A percentile compares a stretch with the other conserved stretches of the same genome.
Conservation (phyloP, 2,113 vertebrate genomes). For the Cichladusa arquata region DNA sequence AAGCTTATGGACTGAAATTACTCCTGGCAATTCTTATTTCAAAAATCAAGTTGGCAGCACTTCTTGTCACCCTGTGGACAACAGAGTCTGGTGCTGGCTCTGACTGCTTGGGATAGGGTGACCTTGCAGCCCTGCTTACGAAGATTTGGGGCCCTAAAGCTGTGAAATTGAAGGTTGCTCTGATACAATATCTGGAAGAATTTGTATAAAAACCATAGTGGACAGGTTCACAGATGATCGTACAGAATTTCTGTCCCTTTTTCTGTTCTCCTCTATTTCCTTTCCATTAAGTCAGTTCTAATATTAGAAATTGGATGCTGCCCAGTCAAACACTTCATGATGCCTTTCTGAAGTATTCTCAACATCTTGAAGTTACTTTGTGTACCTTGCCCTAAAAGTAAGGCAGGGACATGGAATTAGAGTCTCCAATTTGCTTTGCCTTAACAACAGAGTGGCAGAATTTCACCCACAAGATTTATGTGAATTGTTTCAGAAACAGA, state of each 20-base stretch:
- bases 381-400: neutral
- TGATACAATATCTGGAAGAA: neutral
- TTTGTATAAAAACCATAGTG: neutral
- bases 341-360: neutral
- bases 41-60: neutral
- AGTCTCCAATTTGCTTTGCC: neutral
- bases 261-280: neutral
- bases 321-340: neutral
- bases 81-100: neutral
- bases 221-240: neutral
- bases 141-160: neutral
- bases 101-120: neutral
- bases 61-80: neutral
- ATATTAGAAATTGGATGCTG: neutral
- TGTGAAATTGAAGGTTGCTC: neutral
- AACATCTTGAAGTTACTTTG: neutral
- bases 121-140: neutral
- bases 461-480: neutral
- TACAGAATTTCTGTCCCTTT: neutral
- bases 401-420: neutral
- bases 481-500: neutral
- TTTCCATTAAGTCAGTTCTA: neutral
- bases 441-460: neutral
- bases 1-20: conserved; percentile 4
- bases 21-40: neutral